A percentile compares a stretch with the other conserved stretches of the same genome.
phyloP scores from a whole-genome alignment of 2,797 vertebrate species.

The Acipenser transmontanus region DNA sequence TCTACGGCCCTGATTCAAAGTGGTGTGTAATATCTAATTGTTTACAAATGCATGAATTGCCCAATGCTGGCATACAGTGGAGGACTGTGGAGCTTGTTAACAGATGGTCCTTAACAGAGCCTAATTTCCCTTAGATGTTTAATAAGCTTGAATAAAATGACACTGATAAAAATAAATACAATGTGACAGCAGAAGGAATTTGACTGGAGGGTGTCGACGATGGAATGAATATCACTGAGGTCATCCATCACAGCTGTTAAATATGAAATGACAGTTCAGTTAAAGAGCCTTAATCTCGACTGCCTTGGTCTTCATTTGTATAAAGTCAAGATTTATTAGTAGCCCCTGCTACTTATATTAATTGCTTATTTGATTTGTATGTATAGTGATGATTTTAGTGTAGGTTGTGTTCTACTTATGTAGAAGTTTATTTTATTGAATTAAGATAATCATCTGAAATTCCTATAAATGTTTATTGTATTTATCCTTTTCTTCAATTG shows the following conservation, averaged over 20 bases:
- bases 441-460: neutral
- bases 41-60: slow-evolving; percentile 14
- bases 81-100: slow-evolving; percentile 3
- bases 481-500: neutral
- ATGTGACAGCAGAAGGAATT: slow-evolving; percentile 49
- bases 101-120: slow-evolving; percentile 13
- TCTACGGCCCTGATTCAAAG: too few relatives aligned
- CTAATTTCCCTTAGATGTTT: slow-evolving; percentile 23
- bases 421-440: neutral
- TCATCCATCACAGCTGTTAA: slow-evolving; percentile 36
- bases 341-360: neutral
- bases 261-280: slow-evolving; percentile 35
- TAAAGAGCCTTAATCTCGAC: slow-evolving; percentile 15
- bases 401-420: too few relatives aligned
- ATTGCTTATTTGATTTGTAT: neutral
- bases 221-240: slow-evolving; percentile 36
- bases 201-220: slow-evolving; percentile 34
- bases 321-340: neutral
- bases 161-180: slow-evolving; percentile 48
- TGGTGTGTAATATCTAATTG: slow-evolving; percentile 8
- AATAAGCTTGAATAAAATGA: slow-evolving; percentile 14
- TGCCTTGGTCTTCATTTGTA: neutral
- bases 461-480: neutral
- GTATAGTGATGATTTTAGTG: neutral
- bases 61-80: neutral